A percentile compares a stretch with the other conserved stretches of the same genome.
phyloP scores from a whole-genome alignment of 2,113 vertebrate genomes.

The Chlamydotis undulata region DNA sequence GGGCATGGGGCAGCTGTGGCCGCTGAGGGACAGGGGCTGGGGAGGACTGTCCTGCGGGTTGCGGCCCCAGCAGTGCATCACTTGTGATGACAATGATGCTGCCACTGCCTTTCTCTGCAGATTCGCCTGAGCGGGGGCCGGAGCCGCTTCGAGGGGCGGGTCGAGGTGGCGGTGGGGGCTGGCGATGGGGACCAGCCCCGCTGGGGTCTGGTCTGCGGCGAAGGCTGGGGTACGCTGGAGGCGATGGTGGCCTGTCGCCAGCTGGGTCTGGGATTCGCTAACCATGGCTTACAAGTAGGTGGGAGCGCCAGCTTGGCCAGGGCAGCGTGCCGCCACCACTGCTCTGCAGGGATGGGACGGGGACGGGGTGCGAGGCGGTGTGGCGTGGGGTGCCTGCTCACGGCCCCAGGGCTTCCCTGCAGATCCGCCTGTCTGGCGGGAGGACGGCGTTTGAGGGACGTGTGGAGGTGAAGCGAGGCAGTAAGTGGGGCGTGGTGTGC shows the following conservation, averaged over 20 bases:
- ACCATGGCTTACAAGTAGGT: constrained; percentile 93
- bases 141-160: constrained; percentile 89
- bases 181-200: constrained; percentile 72
- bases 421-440: constrained; percentile 86
- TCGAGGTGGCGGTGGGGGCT: constrained; percentile 82
- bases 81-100: neutral
- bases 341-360: neutral
- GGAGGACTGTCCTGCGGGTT: accelerated
- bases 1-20: neutral
- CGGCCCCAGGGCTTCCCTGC: constrained; percentile 72
- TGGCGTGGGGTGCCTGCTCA: constrained; percentile 49
- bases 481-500: constrained; percentile 87
- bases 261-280: constrained; percentile 93
- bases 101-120: constrained; percentile 74
- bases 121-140: constrained; percentile 92
- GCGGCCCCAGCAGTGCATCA: neutral
- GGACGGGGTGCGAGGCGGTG: no score
- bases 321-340: neutral
- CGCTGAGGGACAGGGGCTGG: neutral
- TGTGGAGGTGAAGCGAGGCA: constrained; percentile 85
- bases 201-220: constrained; percentile 95
- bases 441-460: constrained; percentile 82
- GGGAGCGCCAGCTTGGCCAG: neutral
- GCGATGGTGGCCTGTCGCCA: constrained; percentile 93
- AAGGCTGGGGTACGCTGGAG: constrained; percentile 90